A percentile compares a stretch with the other conserved stretches of the same genome.
phyloP scores from a whole-genome alignment of 2,888 invertebrate genomes.

The Apamea sordens region DNA sequence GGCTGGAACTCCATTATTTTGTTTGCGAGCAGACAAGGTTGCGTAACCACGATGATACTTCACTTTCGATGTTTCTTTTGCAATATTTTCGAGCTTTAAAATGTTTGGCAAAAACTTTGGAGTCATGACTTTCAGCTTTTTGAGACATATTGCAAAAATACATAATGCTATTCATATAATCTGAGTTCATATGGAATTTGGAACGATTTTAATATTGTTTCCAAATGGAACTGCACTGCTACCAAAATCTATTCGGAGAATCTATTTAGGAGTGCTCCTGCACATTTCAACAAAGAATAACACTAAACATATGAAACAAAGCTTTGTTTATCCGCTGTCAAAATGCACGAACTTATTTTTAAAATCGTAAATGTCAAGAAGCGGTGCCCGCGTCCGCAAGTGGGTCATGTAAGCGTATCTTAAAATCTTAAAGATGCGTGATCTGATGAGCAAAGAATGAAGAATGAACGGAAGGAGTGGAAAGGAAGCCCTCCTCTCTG shows the following conservation, averaged over 20 bases:
- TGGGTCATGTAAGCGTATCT: slow-evolving; percentile 65
- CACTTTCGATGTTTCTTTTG: slow-evolving; percentile 41
- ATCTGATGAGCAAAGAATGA: slow-evolving; percentile 50
- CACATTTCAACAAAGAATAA: slow-evolving; percentile 50
- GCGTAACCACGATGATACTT: slow-evolving; percentile 42
- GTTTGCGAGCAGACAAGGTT: slow-evolving; percentile 39
- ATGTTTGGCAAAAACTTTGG: slow-evolving; percentile 28
- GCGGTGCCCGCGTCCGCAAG: slow-evolving; percentile 49
- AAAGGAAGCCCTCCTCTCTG: slow-evolving; percentile 17
- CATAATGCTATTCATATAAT: slow-evolving; percentile 5
- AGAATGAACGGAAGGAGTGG: slow-evolving; percentile 37
- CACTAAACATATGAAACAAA: slow-evolving; percentile 53
- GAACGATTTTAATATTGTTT: slow-evolving; percentile 14
- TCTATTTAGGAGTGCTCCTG: slow-evolving; percentile 20
- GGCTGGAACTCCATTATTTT: slow-evolving; percentile 49
- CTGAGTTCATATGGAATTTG: slow-evolving; percentile 15
- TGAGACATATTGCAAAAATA: slow-evolving; percentile 16
- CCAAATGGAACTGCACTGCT: slow-evolving; percentile 13
- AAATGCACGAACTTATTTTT: slow-evolving; percentile 66
- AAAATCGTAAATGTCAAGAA: slow-evolving; percentile 68
- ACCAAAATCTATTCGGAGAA: slow-evolving; percentile 36
- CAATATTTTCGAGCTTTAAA: slow-evolving; percentile 19
- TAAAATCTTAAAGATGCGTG: slow-evolving; percentile 31
- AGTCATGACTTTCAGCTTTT: slow-evolving; percentile 44
- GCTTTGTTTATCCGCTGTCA: slow-evolving; percentile 66